phyloP scores from a whole-genome alignment of 2,113 vertebrate genomes.

The Leiothrix lutea region DNA sequence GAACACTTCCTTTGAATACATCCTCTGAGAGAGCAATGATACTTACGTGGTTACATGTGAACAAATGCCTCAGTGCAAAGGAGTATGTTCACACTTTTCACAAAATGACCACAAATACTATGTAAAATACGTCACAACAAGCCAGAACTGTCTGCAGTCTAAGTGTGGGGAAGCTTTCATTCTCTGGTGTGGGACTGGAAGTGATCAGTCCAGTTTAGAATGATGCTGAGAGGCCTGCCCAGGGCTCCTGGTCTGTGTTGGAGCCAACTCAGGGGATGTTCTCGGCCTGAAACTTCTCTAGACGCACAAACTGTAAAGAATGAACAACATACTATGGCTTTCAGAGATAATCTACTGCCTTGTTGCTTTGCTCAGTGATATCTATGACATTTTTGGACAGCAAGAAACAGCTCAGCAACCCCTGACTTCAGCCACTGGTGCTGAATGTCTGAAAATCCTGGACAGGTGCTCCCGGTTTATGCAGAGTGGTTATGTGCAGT shows the following conservation, averaged over 20 bases:
- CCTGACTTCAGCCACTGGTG: background rate
- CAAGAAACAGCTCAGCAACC: background rate
- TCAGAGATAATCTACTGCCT: background rate
- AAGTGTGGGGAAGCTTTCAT: background rate
- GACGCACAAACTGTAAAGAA: background rate
- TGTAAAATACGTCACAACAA: background rate
- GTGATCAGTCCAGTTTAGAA: background rate
- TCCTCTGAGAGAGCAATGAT: background rate
- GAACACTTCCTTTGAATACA: background rate
- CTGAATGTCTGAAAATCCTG: background rate
- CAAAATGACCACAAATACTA: background rate
- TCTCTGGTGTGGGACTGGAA: background rate
- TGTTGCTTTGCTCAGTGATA: background rate
- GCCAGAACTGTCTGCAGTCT: background rate
- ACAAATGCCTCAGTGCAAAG: background rate
- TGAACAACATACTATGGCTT: background rate
- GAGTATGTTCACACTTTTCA: background rate
- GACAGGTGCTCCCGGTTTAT: background rate
- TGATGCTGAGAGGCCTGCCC: background rate
- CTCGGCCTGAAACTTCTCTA: background rate
- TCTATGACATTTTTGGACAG: background rate
- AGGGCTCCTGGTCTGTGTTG: background rate
- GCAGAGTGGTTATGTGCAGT: background rate
- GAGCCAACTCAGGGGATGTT: background rate
- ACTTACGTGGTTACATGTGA: accelerated